Evolutionary conservation across 2,797 vertebrate genomes (phyloP).

Genomic region (Neolamprologus multifasciatus): DNA sequence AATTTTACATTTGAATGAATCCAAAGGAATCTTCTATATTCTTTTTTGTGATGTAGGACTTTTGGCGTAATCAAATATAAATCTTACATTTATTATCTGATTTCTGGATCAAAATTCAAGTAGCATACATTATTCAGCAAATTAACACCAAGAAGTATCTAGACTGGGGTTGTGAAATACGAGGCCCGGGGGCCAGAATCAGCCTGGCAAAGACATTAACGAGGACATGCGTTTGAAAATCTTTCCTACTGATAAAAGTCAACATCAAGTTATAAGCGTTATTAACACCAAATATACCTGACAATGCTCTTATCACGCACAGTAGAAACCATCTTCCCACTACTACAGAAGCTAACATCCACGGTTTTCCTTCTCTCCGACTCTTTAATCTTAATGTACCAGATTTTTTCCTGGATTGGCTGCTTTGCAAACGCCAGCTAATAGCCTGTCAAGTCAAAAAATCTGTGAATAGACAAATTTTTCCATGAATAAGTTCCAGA

Average conservation of each 20-base stretch:
- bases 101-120: background rate
- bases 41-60: background rate
- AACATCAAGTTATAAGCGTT: background rate
- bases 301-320: background rate
- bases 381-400: background rate
- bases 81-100: background rate
- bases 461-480: rapidly evolving
- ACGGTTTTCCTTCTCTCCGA: background rate
- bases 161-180: background rate
- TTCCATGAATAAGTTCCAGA: background rate
- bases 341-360: background rate
- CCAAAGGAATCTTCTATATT: background rate
- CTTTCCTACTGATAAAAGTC: background rate
- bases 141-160: background rate
- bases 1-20: conserved; percentile 8
- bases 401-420: background rate
- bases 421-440: rapidly evolving
- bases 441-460: background rate
- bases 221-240: background rate
- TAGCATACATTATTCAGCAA: background rate
- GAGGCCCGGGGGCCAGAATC: background rate
- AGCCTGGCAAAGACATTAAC: background rate
- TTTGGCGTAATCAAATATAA: background rate
- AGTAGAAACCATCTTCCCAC: background rate
- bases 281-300: background rate